Evolutionary conservation across 2,797 vertebrate genomes (phyloP), one percentile per base, ranked within the genome.

Genomic region (Pangasius krempfi): DNA sequence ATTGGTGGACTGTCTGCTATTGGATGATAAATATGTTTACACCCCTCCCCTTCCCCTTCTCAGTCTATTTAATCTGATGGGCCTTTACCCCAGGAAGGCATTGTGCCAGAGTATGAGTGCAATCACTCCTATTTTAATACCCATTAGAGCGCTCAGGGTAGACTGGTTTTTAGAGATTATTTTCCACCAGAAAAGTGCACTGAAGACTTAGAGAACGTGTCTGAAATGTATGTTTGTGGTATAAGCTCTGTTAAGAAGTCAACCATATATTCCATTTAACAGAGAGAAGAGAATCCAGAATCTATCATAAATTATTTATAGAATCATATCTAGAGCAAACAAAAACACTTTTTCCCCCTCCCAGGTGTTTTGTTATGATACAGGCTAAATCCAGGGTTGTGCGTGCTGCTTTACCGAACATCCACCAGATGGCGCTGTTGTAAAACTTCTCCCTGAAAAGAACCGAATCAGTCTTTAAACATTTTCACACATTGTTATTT

Each of bases 21-120:
- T 99, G 98, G 98, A 96, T 93, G 96, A 96, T 98, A 98, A 97
- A 97, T 97, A 96, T 97, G 95, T 97, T 93, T 96, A 94, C 95
- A 96, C 94, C 95, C 96, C 96, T 96, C 95, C 95, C 95, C 94
- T 92, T 93, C 92, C 91, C 91, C 93, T 94, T 95, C 94, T 94
- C 85, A 88, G 88, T 92, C 92, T 81, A 76, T 90, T 89, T 90
- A 86, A 92, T 91, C 91, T 91, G 87, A 90, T 86, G 75, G 54
- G 88, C 81, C 80, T 89, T 81, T 86, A 86, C 89, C 88, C 88
- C 30, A 90, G 86, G 75, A 70, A 88, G 88, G 62, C 88, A 78
- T 58, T n/a, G 27, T 88, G 88, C 81, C 88, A 73, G 82, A 86
- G 85, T 82, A 68, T 56, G 86, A 90, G 86, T 84, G 82, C 70